Evolutionary conservation across 2,113 vertebrate species (phyloP).

Genomic region (rabbit (Oryctolagus cuniculus)): DNA sequence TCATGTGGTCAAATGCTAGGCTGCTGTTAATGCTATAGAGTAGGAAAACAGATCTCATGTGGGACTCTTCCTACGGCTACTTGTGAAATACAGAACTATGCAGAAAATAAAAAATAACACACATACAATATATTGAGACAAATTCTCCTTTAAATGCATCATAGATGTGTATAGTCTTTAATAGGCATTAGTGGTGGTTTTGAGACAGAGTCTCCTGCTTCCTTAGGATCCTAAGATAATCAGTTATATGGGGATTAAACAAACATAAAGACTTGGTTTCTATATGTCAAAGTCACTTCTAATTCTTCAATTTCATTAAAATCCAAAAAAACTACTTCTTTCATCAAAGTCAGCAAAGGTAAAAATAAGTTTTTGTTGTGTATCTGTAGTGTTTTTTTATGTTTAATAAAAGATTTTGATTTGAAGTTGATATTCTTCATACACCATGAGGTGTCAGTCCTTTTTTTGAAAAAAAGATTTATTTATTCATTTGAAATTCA

Average conservation of each 20-base stretch:
- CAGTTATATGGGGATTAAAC: neutral
- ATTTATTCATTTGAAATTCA: no score
- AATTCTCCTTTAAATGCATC: neutral
- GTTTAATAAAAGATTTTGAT: neutral
- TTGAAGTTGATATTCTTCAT: neutral
- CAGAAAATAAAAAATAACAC: neutral
- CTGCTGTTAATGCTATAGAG: neutral
- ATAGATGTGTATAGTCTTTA: neutral
- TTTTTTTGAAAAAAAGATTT: no score
- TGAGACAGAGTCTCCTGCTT: neutral
- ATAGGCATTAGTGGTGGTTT: neutral
- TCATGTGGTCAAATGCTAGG: neutral
- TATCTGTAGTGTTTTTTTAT: neutral
- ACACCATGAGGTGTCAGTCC: neutral
- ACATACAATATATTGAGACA: rapidly evolving
- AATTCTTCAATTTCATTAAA: conserved; percentile 13
- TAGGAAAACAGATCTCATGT: neutral
- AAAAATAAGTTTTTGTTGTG: neutral
- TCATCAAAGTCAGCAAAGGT: neutral
- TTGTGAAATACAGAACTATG: neutral
- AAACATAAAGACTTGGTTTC: neutral
- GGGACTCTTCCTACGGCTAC: neutral
- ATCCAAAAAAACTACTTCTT: neutral
- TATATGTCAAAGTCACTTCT: neutral
- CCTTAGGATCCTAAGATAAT: neutral